Conservation (phyloP, 2,113 vertebrate genomes). For the Thamnophis sirtalis region DNA sequence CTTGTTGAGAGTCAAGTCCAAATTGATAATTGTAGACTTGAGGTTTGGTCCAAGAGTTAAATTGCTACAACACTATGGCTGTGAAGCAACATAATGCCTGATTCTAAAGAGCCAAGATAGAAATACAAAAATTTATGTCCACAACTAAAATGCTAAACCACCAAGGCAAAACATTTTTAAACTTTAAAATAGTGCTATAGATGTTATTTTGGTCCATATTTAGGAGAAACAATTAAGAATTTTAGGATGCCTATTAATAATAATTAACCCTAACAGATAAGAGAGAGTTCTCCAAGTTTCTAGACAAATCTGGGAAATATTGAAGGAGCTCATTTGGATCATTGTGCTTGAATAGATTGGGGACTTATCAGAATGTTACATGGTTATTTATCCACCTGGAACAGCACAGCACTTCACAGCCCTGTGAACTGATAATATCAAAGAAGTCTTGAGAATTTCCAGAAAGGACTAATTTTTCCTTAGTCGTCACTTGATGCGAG, state of each 20-base stretch:
- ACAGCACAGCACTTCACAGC: not conserved
- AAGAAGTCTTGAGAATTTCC: not conserved
- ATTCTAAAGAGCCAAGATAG: not conserved
- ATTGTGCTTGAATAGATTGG: not conserved
- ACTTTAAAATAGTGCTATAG: constrained; percentile 5
- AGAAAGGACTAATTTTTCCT: not conserved
- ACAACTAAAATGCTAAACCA: constrained; percentile 16
- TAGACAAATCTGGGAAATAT: not conserved
- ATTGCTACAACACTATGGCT: constrained; percentile 5
- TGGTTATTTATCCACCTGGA: not conserved
- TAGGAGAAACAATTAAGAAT: not conserved
- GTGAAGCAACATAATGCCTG: not conserved
- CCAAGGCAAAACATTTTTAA: not conserved
- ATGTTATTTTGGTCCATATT: not conserved
- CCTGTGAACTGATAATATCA: not conserved
- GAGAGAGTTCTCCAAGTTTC: not conserved
- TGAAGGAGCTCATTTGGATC: not conserved
- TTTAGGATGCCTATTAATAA: not conserved
- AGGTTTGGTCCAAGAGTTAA: constrained; percentile 22
- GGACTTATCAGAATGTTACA: not conserved
- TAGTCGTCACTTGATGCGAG: not conserved
- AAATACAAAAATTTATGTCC: not conserved
- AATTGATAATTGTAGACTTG: not conserved
- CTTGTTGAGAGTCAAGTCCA: not conserved
- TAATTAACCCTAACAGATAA: not conserved